Evolutionary conservation across 2,888 invertebrate species (phyloP).

Genomic region (Troglohyphantes excavatus): DNA sequence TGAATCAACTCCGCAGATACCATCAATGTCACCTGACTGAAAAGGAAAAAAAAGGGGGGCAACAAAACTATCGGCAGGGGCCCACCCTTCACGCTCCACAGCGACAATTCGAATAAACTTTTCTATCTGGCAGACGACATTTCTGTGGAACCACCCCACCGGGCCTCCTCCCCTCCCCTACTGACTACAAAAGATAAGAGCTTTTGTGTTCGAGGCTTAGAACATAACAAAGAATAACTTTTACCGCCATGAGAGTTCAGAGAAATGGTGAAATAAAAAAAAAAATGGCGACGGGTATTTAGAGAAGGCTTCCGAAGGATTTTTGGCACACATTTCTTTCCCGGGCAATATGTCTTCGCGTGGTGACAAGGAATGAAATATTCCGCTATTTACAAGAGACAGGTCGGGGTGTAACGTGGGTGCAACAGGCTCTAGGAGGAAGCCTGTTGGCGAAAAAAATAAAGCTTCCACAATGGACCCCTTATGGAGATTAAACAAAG

Average conservation of each 20-base stretch:
- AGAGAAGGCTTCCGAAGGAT: slow-evolving; percentile 8
- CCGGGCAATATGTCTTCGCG: slow-evolving; percentile 14
- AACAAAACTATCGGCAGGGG: slow-evolving; percentile 25
- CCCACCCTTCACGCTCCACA: slow-evolving; percentile 30
- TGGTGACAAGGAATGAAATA: slow-evolving; percentile 34
- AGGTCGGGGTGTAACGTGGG: slow-evolving; percentile 38
- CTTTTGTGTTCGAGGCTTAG: slow-evolving; percentile 36
- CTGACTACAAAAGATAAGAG: slow-evolving; percentile 49
- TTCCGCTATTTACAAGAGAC: slow-evolving; percentile 13
- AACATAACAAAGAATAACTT: slow-evolving; percentile 63
- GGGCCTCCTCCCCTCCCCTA: slow-evolving; percentile 30
- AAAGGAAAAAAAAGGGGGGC: slow-evolving; percentile 10
- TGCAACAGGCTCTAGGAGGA: slow-evolving; percentile 30
- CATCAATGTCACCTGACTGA: slow-evolving; percentile 66
- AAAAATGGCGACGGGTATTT: slow-evolving; percentile 41
- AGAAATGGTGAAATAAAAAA: slow-evolving; percentile 7
- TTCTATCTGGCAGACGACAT: slow-evolving; percentile 14
- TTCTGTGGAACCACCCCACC: slow-evolving; percentile 10
- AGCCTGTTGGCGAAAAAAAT: slow-evolving; percentile 12
- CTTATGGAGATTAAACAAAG: not conserved
- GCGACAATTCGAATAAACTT: slow-evolving; percentile 31
- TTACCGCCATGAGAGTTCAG: slow-evolving; percentile 27
- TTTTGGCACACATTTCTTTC: slow-evolving; percentile 34
- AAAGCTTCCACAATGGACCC: slow-evolving; percentile 10
- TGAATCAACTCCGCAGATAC: slow-evolving; percentile 68